Conservation (phyloP, 2,113 vertebrate genomes). For the Myrmecophaga tridactyla region DNA sequence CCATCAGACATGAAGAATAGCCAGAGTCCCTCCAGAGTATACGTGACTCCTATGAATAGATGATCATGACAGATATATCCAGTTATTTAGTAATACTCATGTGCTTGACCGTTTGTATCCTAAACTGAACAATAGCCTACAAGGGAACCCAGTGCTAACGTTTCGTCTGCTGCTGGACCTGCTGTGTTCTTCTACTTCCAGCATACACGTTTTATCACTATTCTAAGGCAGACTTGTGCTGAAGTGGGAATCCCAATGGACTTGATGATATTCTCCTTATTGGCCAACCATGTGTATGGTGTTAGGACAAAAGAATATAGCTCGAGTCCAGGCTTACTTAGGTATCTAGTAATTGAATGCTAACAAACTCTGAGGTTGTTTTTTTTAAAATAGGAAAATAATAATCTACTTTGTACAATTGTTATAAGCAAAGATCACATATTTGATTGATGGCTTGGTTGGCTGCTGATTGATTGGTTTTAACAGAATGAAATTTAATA, state of each 20-base stretch:
- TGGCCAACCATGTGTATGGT: not conserved
- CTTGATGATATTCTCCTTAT: not conserved
- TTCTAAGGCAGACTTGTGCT: not conserved
- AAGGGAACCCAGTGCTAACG: not conserved
- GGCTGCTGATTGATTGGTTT: not conserved
- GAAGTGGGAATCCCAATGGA: too few species aligned
- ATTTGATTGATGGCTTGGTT: too few species aligned
- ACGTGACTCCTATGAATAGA: not conserved
- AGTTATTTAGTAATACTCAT: not conserved
- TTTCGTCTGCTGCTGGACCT: not conserved
- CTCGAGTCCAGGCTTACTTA: not conserved
- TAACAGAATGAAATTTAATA: not conserved
- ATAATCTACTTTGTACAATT: not conserved
- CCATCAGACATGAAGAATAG: not conserved
- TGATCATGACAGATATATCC: not conserved
- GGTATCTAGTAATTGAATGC: not conserved
- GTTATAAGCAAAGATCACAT: not conserved
- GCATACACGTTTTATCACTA: not conserved
- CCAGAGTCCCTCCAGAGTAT: not conserved
- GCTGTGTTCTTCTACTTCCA: rapidly evolving
- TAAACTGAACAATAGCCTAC: too few species aligned
- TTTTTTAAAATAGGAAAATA: not conserved
- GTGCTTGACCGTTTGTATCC: not conserved
- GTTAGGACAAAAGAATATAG: not conserved
- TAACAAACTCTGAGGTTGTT: not conserved